Conservation (phyloP, 1,140 invertebrate species). For the Papilio xuthus region DNA sequence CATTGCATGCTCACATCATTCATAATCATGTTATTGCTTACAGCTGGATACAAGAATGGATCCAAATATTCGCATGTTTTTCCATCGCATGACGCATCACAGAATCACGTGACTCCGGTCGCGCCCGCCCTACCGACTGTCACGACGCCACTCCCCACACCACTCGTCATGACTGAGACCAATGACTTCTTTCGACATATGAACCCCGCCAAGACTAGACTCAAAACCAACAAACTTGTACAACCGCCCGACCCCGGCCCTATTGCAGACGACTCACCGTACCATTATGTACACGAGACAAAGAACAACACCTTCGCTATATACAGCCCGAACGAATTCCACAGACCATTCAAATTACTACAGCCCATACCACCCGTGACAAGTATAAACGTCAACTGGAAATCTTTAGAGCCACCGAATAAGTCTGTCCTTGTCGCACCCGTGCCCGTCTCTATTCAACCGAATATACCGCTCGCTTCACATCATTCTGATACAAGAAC, state of each 20-base stretch:
- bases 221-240: constrained; percentile 57
- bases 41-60: constrained; percentile 63
- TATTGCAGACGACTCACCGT: constrained; percentile 42
- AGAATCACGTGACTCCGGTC: constrained; percentile 64
- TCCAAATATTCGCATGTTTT: constrained; percentile 53
- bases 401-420: constrained; percentile 23
- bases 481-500: not conserved
- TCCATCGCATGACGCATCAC: constrained; percentile 47
- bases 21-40: constrained; percentile 65
- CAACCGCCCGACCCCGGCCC: constrained; percentile 34
- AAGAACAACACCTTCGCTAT: constrained; percentile 58
- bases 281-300: constrained; percentile 39
- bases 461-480: not conserved
- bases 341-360: constrained; percentile 58
- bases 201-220: constrained; percentile 53
- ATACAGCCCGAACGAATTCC: constrained; percentile 43
- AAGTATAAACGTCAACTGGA: constrained; percentile 44
- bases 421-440: not conserved
- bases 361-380: constrained; percentile 52
- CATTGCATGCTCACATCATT: constrained; percentile 50
- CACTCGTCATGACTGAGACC: constrained; percentile 55
- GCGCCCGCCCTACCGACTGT: constrained; percentile 52
- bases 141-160: constrained; percentile 51
- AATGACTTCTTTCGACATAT: constrained; percentile 57
- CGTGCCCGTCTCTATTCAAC: constrained; percentile 1